Percentiles rank a stretch among this genome's conserved stretches.
Evolutionary conservation across 2,888 invertebrate species (phyloP).

Genomic region (Aphodius granarius): DNA sequence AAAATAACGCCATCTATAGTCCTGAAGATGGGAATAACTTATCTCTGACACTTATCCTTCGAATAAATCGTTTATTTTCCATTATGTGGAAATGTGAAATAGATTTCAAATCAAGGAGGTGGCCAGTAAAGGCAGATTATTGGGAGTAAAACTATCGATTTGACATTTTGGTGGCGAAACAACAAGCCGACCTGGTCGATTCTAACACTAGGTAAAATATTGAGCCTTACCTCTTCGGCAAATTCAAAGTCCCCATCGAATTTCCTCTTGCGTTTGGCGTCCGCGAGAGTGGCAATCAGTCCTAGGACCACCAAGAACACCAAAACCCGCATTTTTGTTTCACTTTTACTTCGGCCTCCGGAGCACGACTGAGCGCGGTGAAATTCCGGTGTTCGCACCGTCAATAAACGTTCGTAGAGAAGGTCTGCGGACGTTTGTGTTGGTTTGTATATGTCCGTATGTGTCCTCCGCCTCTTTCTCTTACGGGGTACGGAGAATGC

Average conservation of each 20-base stretch:
- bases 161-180: not conserved
- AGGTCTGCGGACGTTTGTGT: not conserved
- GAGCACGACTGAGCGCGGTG: not conserved
- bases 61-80: too few relatives aligned
- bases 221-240: slow-evolving; percentile 72
- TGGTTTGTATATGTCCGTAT: too few relatives aligned
- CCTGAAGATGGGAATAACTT: too few relatives aligned
- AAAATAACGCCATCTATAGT: too few relatives aligned
- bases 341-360: not conserved
- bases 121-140: too few relatives aligned
- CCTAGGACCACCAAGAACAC: not conserved
- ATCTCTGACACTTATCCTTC: too few relatives aligned
- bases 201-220: not conserved
- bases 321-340: not conserved
- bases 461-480: not conserved
- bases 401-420: not conserved
- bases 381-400: not conserved
- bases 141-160: not conserved
- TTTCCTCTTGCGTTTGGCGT: slow-evolving; percentile 67
- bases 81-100: too few relatives aligned
- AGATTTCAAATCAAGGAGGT: too few relatives aligned
- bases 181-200: not conserved
- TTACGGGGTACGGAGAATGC: not conserved
- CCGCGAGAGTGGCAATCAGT: slow-evolving; percentile 36
- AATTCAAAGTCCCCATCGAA: slow-evolving; percentile 79